Base-by-base conservation (phyloP, 2,888 invertebrate species). In the Archaeoteleia sp. region DNA sequence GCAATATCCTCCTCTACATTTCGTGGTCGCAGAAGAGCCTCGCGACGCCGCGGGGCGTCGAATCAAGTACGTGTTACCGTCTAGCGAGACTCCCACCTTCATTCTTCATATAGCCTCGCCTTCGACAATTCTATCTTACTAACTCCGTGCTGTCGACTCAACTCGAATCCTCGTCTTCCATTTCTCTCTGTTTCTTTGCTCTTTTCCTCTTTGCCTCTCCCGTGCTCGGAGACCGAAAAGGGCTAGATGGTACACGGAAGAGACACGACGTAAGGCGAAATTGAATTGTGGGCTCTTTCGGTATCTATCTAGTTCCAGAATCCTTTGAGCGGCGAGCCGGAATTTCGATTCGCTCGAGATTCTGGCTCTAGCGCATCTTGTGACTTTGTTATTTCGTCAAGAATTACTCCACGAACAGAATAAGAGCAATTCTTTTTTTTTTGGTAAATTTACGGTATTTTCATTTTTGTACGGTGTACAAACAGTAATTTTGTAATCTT, bases 291-390 rank as follows among this genome's bases (percentile, higher is more conserved):
- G 57, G 29, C 58, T 53, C 58, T 55, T 55, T 53, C 29, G 40
- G 37, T 30, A 46, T 42, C 25, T 37, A 34, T 45, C 46, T 12
- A 20, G 49, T 29, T 37, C 53, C 45, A 40, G 34, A 40, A 13
- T 37, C 35, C 49, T 70, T 67, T 70, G 70, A 63, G 68, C 74
- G 70, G 63, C 71, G 73, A 73, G 71, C 67, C 71, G 65, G 66
- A 74, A 74, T 72, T 74, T 70, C 74, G 72, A 74, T 74, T 72
- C 70, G 37, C 27, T 46, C 51, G 37, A 45, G 35, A 60, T 60
- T 45, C 51, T 9, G 17, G 34, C 43, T 3, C 10, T 25, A 7
- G 14, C 40, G 30, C 39, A 17, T 25, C 20, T 17, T 12, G 14
- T 25, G 35, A 34, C 43, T 35, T 43, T 35, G 39, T 46, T 29